Evolutionary conservation across 2,888 invertebrate species (phyloP).

Genomic region (Pediacus dermestoides): DNA sequence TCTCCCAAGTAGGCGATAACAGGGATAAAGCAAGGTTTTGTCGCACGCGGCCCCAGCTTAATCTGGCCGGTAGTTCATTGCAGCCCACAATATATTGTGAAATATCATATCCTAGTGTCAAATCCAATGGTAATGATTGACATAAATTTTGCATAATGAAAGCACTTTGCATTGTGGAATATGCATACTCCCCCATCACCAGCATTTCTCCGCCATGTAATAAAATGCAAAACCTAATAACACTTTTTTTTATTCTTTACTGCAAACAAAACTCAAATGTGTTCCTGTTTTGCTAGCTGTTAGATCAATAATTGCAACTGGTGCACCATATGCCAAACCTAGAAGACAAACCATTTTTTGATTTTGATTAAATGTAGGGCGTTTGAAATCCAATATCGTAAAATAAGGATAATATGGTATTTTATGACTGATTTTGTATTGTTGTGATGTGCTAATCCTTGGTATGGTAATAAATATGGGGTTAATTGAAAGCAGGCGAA

Average conservation of each 20-base stretch:
- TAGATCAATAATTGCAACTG: too few species aligned
- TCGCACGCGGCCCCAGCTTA: slow-evolving; percentile 35
- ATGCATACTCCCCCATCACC: slow-evolving; percentile 30
- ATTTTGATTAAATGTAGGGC: too few species aligned
- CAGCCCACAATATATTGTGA: slow-evolving; percentile 44
- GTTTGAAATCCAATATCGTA: too few species aligned
- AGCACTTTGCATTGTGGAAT: slow-evolving; percentile 41
- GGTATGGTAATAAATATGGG: too few species aligned
- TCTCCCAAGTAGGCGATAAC: slow-evolving; percentile 50
- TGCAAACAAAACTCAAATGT: too few species aligned
- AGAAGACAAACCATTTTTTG: too few species aligned
- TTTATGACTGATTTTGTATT: too few species aligned
- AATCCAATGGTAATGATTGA: slow-evolving; percentile 51
- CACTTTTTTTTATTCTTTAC: slow-evolving; percentile 4
- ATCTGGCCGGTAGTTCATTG: slow-evolving; percentile 48
- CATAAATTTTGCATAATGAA: slow-evolving; percentile 51
- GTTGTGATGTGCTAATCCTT: too few species aligned
- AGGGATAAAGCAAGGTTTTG: slow-evolving; percentile 47
- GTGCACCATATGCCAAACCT: too few species aligned
- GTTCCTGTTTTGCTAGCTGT: too few species aligned
- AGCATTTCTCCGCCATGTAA: slow-evolving; percentile 32
- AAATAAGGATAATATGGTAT: too few species aligned
- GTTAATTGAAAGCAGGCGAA: too few species aligned
- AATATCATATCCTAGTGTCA: slow-evolving; percentile 51
- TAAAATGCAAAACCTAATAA: slow-evolving; percentile 30